Base-by-base conservation (phyloP, 2,113 vertebrate genomes). In the Lates calcarifer region DNA sequence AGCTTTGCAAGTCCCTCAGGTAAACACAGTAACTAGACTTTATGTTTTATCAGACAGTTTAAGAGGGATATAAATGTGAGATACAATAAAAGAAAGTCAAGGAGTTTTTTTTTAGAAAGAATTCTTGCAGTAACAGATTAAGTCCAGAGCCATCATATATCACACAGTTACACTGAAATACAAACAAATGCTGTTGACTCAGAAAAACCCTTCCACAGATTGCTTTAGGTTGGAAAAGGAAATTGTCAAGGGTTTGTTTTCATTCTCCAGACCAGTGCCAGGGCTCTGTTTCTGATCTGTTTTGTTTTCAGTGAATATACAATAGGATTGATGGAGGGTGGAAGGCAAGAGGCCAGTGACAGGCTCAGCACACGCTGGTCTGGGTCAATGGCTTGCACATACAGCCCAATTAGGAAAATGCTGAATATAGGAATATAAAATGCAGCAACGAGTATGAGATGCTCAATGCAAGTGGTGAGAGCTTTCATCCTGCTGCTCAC, bases 241-340 rank as follows among this genome's bases (percentile, higher is more conserved):
- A 64, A 6, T 31, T 88, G 33, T 84, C 73, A 67, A 83, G 67
- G 5, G 60, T 77, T 64, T 87, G 76, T 37, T 58, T 77, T 56
- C 71, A 61, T 49, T 60, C 84, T 39, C 55, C 37, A 9, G 2
- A 92, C 24, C 5, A 93, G 9, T 4, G n/a, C 47, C 62, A 81
- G 1, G 0, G 49, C 75, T 80, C 80, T 89, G 29, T 11, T 56
- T 80, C 78, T 91, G 4, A 95, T 91, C 24, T 89, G 91, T 85
- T 91, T 93, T 33, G 93, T 95, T 83, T 93, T 93, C 17, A 95
- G 62, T 28, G 93, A 93, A 67, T 95, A 95, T 0, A 95, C 53
- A 43, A 94, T 83, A 8, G 93, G 94, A 85, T 94, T 95, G 29
- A 94, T n/a, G 22, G 84, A 92, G 33, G 93, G 94, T 22, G 94